Percentiles rank a stretch among this genome's conserved stretches.
Evolutionary conservation across 1,140 invertebrate species (phyloP).

Genomic region (Papilio polyxenes): DNA sequence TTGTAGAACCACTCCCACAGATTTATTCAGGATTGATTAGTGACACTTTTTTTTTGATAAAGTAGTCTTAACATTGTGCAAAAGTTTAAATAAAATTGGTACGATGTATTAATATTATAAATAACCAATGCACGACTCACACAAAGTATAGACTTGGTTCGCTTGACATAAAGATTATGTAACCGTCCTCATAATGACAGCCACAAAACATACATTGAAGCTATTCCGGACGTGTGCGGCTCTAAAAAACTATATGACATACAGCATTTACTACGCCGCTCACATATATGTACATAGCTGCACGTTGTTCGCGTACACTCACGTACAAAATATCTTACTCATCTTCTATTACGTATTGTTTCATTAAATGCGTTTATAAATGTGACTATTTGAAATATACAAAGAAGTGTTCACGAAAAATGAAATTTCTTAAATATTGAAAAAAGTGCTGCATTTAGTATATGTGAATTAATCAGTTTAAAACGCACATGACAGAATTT

Average conservation of each 20-base stretch:
- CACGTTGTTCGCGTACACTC: background rate
- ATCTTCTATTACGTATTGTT: background rate
- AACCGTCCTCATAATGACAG: background rate
- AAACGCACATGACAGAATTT: too few relatives aligned
- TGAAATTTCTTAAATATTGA: background rate
- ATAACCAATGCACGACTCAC: background rate
- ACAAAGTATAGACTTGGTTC: background rate
- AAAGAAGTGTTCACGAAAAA: background rate
- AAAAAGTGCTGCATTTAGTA: background rate
- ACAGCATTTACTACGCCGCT: background rate
- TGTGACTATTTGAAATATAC: background rate
- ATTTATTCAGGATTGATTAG: background rate
- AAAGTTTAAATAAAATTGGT: background rate
- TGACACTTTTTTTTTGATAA: background rate
- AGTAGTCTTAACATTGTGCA: background rate
- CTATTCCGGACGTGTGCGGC: background rate
- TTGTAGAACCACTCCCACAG: background rate
- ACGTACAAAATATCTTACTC: background rate
- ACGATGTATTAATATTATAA: background rate
- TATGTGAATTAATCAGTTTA: too few relatives aligned
- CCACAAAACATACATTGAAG: background rate
- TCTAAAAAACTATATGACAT: conserved; percentile 15
- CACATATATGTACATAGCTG: conserved; percentile 1
- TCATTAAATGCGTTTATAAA: background rate
- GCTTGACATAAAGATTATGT: background rate